A percentile compares a stretch with the other conserved stretches of the same genome.
phyloP scores from a whole-genome alignment of 2,797 vertebrate genomes.

The Philypnodon macrostomus region DNA sequence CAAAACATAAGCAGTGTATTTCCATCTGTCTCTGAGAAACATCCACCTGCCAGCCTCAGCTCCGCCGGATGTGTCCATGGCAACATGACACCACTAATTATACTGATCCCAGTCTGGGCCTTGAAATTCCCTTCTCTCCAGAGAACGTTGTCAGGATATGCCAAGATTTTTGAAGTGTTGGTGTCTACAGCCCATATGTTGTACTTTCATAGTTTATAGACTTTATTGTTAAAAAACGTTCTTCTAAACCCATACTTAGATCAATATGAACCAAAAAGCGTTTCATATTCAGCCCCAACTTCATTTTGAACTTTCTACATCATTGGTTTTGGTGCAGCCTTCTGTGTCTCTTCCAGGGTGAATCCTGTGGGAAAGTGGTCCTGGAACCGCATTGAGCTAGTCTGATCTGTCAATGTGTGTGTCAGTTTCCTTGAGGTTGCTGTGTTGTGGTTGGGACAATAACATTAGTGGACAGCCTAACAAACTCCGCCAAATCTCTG shows the following conservation, averaged over 20 bases:
- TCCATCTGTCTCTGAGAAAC: slow-evolving; percentile 52
- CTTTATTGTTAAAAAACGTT: slow-evolving; percentile 13
- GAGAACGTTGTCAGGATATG: slow-evolving; percentile 46
- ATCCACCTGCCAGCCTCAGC: slow-evolving; percentile 62
- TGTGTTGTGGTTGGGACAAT: slow-evolving; percentile 57
- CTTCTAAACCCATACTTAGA: slow-evolving; percentile 27
- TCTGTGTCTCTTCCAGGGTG: background rate
- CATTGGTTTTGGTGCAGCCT: too few species aligned
- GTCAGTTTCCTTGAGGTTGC: slow-evolving; percentile 49
- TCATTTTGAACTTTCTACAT: background rate
- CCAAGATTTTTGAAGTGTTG: slow-evolving; percentile 48
- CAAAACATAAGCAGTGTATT: slow-evolving; percentile 44
- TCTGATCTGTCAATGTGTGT: slow-evolving; percentile 45
- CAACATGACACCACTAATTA: slow-evolving; percentile 70
- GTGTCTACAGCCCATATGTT: slow-evolving; percentile 46
- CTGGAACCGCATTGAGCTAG: slow-evolving; percentile 5
- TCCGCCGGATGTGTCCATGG: slow-evolving; percentile 60
- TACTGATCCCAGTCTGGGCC: slow-evolving; percentile 58
- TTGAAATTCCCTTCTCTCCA: slow-evolving; percentile 59
- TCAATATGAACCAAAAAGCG: slow-evolving; percentile 1
- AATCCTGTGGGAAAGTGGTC: slow-evolving; percentile 23
- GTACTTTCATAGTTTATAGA: slow-evolving; percentile 42
- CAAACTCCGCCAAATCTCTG: slow-evolving; percentile 51
- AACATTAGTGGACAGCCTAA: slow-evolving; percentile 52
- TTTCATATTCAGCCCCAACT: slow-evolving; percentile 11